phyloP scores from a whole-genome alignment of 1,140 invertebrate genomes.

The Drosophila fuyamai region DNA sequence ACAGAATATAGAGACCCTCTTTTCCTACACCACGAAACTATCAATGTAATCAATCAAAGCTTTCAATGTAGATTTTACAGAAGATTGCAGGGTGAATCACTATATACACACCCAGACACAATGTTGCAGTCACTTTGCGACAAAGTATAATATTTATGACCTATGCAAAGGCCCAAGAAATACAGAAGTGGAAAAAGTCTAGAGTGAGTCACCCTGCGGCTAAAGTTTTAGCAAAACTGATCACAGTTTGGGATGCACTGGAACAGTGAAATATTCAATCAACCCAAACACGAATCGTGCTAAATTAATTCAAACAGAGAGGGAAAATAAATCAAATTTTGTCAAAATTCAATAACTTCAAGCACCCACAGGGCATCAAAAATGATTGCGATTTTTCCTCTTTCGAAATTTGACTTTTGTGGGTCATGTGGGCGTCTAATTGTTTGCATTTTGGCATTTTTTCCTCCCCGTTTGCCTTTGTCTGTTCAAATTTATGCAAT shows the following conservation, averaged over 20 bases:
- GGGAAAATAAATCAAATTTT: constrained; percentile 62
- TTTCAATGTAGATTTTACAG: constrained; percentile 10
- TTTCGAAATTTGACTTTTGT: constrained; percentile 49
- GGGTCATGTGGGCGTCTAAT: constrained; percentile 73
- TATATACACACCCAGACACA: background rate
- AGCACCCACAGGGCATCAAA: constrained; percentile 57
- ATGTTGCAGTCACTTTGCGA: constrained; percentile 25
- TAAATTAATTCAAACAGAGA: constrained; percentile 50
- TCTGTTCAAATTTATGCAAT: constrained; percentile 61
- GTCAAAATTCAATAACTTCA: constrained; percentile 55
- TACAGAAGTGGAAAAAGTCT: constrained; percentile 1
- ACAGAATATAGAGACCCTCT: background rate
- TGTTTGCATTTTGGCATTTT: constrained; percentile 58
- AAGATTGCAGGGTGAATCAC: constrained; percentile 11
- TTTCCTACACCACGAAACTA: background rate
- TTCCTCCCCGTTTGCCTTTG: constrained; percentile 26
- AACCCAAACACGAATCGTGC: constrained; percentile 36
- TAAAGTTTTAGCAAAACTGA: constrained; percentile 5
- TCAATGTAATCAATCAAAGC: constrained; percentile 11
- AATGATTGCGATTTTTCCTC: constrained; percentile 29
- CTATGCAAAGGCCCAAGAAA: constrained; percentile 29
- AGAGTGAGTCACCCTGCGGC: constrained; percentile 14
- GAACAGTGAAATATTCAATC: constrained; percentile 19
- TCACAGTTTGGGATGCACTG: constrained; percentile 1
- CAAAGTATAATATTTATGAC: constrained; percentile 37